A percentile compares a stretch with the other conserved stretches of the same genome.
Conservation (phyloP, 2,888 invertebrate genomes). For the Tineola bisselliella region DNA sequence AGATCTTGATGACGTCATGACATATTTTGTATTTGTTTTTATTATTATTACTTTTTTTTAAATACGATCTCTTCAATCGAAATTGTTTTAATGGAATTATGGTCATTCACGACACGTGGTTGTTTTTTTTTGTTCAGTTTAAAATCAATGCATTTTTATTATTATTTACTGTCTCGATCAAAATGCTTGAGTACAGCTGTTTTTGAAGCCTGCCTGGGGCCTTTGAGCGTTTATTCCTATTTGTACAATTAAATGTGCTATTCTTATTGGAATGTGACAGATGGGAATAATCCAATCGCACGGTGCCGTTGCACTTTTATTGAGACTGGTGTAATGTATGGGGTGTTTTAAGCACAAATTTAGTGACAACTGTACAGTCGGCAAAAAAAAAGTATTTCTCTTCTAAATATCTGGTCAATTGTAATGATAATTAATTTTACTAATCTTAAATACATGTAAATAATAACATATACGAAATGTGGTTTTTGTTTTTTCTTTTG, state of each 20-base stretch:
- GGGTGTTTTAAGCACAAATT: constrained; percentile 4
- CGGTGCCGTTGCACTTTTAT: not conserved
- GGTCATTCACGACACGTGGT: not conserved
- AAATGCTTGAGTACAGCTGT: too few species aligned
- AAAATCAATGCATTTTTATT: not conserved
- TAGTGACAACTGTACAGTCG: not conserved
- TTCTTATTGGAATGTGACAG: not conserved
- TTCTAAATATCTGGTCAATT: not conserved
- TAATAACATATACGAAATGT: not conserved
- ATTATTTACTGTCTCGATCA: too few species aligned
- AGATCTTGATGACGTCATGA: constrained; percentile 7
- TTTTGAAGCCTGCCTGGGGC: too few species aligned
- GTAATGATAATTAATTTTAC: too few species aligned
- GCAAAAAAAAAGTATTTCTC: not conserved
- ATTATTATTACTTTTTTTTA: not conserved
- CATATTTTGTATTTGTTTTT: not conserved
- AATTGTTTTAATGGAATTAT: not conserved
- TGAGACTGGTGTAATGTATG: not conserved
- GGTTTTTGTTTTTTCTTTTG: too few species aligned
- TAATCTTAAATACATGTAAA: too few species aligned
- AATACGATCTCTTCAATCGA: not conserved
- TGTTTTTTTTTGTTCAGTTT: not conserved
- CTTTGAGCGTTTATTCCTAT: too few species aligned
- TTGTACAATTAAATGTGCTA: not conserved
- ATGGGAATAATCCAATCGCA: not conserved